Evolutionary conservation across 2,113 vertebrate species (phyloP), one percentile per base, ranked within the genome.

Genomic region (Emydura subglobosa): DNA sequence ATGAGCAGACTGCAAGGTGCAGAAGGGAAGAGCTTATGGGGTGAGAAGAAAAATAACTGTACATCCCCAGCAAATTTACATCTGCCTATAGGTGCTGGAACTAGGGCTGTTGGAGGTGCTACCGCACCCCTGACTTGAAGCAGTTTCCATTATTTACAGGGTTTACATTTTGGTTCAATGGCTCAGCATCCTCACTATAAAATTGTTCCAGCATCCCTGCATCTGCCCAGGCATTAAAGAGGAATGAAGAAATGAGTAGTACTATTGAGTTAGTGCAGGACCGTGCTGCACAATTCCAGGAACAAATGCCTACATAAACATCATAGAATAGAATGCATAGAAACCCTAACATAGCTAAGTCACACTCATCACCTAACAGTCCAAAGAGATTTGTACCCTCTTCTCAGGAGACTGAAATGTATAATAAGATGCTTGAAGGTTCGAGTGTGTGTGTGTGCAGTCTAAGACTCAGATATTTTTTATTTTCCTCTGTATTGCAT

Each of bases 21-120:
- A 96, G 90, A 93, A 94, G 86, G 86, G 53, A 91, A 82, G 76
- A 82, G 86, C 84, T 91, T 84, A 85, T 27, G 31, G 86, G 79
- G 21, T 94, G 78, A 94, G 91, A 97, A 93, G 91, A 88, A 97
- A 94, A 96, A 86, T 42, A 93, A 31, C 10, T 31, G 86, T 44
- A 82, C 88, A 89, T 68, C 80, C 88, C 85, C 95, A 96, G 92
- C 92, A 90, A 91, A 92, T 95, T 97, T 96, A 84, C 90, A 91
- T 83, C 51, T 53, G 51, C 14, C 51, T 14, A 51, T 14, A 51
- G 50, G 50, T 51, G 50, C 50, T 51, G 50, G 50, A 51, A 51
- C 50, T 51, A 51, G 50, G 47, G 50, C 50, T 12, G 13, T 11
- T 51, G 50, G 50, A 9, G 50, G 50, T 51, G 11, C 50, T 51